Evolutionary conservation across 2,113 vertebrate genomes (phyloP).

Genomic region (Festucalex cinctus): DNA sequence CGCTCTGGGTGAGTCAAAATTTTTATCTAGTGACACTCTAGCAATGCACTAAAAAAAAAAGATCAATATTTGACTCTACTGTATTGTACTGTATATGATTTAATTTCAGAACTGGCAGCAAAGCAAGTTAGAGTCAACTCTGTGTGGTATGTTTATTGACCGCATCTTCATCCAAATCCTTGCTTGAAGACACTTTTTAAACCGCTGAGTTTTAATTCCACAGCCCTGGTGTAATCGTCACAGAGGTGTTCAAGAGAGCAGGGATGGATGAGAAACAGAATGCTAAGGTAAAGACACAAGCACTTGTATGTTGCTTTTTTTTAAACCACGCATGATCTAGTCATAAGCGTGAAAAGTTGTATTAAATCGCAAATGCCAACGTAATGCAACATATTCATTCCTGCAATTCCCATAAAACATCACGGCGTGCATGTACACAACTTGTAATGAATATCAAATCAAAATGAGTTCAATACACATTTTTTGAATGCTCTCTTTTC

Average conservation of each 20-base stretch:
- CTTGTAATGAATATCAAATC: no score
- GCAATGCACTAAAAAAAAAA: neutral
- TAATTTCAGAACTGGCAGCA: slow-evolving; percentile 70
- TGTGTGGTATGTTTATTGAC: slow-evolving; percentile 48
- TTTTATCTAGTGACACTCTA: no score
- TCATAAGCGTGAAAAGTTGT: no score
- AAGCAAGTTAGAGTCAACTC: slow-evolving; percentile 79
- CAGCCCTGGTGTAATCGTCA: slow-evolving; percentile 78
- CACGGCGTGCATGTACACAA: no score
- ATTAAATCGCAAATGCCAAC: no score
- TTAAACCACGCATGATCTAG: no score
- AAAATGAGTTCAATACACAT: no score
- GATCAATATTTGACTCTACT: neutral
- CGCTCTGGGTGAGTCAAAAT: slow-evolving; percentile 68
- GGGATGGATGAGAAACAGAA: slow-evolving; percentile 74
- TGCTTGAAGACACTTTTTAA: neutral
- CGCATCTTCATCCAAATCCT: neutral
- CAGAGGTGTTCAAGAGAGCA: slow-evolving; percentile 76
- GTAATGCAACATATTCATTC: no score
- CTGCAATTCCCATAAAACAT: no score
- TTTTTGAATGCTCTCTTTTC: no score
- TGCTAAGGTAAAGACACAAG: slow-evolving; percentile 57
- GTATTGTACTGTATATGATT: no score
- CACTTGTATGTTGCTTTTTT: neutral
- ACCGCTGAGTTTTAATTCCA: slow-evolving; percentile 1